Base-by-base conservation (phyloP, 2,113 vertebrate species). In the Ibidorhyncha struthersii region DNA sequence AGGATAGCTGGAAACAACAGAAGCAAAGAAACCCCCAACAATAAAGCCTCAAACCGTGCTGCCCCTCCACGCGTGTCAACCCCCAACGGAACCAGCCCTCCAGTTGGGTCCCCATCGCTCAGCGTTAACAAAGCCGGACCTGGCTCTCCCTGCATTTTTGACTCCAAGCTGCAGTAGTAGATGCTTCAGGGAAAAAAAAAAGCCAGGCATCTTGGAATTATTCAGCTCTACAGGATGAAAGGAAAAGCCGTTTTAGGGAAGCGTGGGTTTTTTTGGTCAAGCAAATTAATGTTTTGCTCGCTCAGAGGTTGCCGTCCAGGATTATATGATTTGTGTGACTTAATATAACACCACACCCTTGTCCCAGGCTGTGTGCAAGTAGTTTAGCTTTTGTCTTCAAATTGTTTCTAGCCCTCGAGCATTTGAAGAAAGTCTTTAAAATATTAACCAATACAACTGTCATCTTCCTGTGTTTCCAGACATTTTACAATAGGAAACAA, bases 401-500 rank as follows among this genome's bases (percentile, higher is more conserved):
- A 72, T 47, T 47, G 63, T 73, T 95, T 62, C 74, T 77, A 85
- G 59, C 90, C 74, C 58, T 65, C 5, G 2, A 88, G 63, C 62
- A 91, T 80, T 79, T 93, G 92, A 95, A 91, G 95, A 97, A 96
- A 97, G 93, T 70, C 91, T 96, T 96, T 89, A 94, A 95, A 91
- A 94, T 95, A 96, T 81, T 80, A 88, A 95, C 95, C 82, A 82
- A 88, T 96, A 89, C 84, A 81, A 80, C 91, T 96, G 71, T 93
- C 95, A 97, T 95, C 94, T 96, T 97, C 97, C 95, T 97, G 94
- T 91, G 89, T 97, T 97, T 97, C 94, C 96, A 97, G 96, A 95
- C 94, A 77, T 92, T 97, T 97, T 96, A 97, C 96, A 97, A 94
- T 96, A 89, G 96, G 94, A 97, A 97, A 97, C 95, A 97, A 96